phyloP scores from a whole-genome alignment of 2,888 invertebrate species.

The Hirudinaria manillensis region DNA sequence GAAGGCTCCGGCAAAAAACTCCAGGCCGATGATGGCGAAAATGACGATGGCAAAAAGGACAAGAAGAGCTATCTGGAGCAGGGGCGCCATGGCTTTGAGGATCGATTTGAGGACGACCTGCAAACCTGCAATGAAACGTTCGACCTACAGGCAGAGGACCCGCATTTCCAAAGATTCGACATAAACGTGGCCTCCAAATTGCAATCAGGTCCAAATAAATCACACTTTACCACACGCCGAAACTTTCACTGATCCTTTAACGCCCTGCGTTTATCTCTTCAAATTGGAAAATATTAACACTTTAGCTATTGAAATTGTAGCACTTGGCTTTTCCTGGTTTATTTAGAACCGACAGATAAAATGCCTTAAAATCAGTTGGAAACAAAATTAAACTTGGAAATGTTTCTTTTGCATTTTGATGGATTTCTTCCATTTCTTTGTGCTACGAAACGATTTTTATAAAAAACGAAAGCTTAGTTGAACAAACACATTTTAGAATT shows the following conservation, averaged over 20 bases:
- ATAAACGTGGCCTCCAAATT: not conserved
- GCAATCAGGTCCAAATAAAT: not conserved
- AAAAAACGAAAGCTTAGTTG: too few species aligned
- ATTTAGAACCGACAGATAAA: too few species aligned
- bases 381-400: too few species aligned
- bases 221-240: not conserved
- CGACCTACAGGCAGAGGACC: not conserved
- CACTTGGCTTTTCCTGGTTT: too few species aligned
- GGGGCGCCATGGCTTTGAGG: constrained; percentile 99
- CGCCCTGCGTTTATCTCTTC: too few species aligned
- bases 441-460: too few species aligned
- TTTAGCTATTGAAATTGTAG: too few species aligned
- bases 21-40: constrained; percentile 99
- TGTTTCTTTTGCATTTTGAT: too few species aligned
- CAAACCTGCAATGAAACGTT: constrained; percentile 68
- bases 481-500: not conserved
- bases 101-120: constrained; percentile 99
- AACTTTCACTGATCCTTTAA: too few species aligned
- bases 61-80: constrained; percentile 97
- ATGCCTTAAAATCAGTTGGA: too few species aligned
- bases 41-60: constrained; percentile 99
- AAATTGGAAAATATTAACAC: too few species aligned
- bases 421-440: too few species aligned
- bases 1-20: constrained; percentile 98
- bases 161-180: not conserved